phyloP scores from a whole-genome alignment of 2,113 vertebrate species.

The Pavo muticus region DNA sequence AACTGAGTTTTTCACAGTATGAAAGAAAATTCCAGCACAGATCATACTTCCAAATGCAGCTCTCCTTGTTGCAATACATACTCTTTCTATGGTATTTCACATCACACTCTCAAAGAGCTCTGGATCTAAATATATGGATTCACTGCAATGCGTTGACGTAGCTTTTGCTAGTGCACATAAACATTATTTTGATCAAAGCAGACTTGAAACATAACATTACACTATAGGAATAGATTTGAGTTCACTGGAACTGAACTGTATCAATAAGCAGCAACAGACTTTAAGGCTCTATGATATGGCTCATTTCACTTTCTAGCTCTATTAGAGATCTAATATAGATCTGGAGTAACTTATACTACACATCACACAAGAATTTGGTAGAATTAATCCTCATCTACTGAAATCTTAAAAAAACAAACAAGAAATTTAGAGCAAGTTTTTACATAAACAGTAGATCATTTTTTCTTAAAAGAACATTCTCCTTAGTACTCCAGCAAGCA shows the following conservation, averaged over 20 bases:
- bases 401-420: background rate
- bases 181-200: background rate
- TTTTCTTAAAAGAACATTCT: background rate
- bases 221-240: background rate
- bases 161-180: background rate
- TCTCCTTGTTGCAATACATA: background rate
- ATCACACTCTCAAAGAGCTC: background rate
- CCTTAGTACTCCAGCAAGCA: background rate
- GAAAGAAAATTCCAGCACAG: background rate
- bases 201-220: background rate
- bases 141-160: background rate
- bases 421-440: background rate
- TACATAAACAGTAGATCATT: background rate
- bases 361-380: background rate
- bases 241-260: constrained; percentile 20
- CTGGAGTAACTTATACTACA: background rate
- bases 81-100: background rate
- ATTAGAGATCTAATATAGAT: background rate
- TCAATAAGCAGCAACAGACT: background rate
- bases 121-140: background rate
- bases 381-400: background rate
- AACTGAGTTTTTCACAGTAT: background rate
- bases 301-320: background rate
- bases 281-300: background rate
- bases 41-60: background rate